These are phyloP conservation scores for Trematomus loennbergii DNA, from an alignment of 2,113 vertebrate species.

Conservation along the genomic window DNA sequence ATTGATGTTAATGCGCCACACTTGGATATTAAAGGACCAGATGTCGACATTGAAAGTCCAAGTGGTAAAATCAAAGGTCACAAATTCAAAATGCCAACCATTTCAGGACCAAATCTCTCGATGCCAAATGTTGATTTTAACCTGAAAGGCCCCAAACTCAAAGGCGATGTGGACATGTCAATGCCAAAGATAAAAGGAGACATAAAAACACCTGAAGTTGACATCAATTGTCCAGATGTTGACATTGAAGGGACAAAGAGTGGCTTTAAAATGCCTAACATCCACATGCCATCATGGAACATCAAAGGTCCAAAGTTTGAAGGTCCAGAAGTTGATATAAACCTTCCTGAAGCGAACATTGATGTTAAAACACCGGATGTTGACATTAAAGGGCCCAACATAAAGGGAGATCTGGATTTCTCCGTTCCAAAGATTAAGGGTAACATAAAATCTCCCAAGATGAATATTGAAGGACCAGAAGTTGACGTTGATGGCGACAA, in stretches of 20 bases:
- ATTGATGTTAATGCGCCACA: not conserved
- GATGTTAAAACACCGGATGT: too few relatives aligned
- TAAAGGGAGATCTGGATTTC: too few relatives aligned
- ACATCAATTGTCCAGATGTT: constrained; percentile 2
- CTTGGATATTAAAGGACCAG: not conserved
- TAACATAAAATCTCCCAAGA: too few relatives aligned
- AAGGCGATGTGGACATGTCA: constrained; percentile 33
- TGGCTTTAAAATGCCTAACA: too few relatives aligned
- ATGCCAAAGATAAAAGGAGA: constrained; percentile 27
- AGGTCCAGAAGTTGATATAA: too few relatives aligned
- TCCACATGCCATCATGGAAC: too few relatives aligned
- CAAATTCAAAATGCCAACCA: not conserved
- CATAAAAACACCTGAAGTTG: not conserved
- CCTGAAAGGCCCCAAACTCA: constrained; percentile 10
- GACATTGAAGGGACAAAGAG: constrained; percentile 8
- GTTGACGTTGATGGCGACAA: too few relatives aligned
- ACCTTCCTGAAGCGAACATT: too few relatives aligned
- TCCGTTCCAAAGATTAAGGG: too few relatives aligned
- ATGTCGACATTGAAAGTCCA: rapidly evolving
- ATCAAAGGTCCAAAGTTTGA: too few relatives aligned
- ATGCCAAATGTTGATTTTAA: constrained; percentile 29
- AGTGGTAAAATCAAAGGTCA: constrained; percentile 29
- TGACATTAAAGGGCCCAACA: too few relatives aligned
- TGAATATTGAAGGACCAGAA: too few relatives aligned
- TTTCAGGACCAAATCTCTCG: not conserved